A percentile compares a stretch with the other conserved stretches of the same genome.
phyloP scores from a whole-genome alignment of 1,140 invertebrate species.

The Dysdera silvatica region DNA sequence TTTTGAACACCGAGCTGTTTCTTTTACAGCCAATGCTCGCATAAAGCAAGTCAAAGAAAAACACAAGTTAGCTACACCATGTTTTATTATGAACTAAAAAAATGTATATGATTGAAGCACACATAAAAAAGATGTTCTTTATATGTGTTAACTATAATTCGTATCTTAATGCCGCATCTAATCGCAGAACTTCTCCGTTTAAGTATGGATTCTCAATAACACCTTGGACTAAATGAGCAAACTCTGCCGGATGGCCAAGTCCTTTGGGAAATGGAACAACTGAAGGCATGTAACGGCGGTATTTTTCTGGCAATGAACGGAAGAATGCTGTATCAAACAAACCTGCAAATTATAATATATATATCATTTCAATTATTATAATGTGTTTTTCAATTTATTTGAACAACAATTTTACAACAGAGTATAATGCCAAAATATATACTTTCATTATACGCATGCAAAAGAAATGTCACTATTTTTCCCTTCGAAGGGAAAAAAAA shows the following conservation, averaged over 20 bases:
- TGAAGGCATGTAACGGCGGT: conserved; percentile 33
- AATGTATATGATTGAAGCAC: no score
- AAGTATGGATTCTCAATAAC: conserved; percentile 85
- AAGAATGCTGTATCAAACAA: conserved; percentile 49
- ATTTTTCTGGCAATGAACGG: conserved; percentile 45
- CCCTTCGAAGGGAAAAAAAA: no score
- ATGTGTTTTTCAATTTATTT: background rate
- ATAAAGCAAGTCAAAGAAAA: no score
- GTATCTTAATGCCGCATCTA: conserved; percentile 65
- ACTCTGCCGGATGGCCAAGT: background rate
- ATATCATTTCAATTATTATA: no score
- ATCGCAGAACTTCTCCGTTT: conserved; percentile 85
- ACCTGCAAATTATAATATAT: conserved; percentile 40
- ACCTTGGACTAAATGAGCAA: background rate
- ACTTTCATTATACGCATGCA: background rate
- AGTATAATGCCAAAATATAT: background rate
- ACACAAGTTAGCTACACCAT: no score
- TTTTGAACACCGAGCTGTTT: no score
- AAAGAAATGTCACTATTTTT: no score
- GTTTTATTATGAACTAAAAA: no score
- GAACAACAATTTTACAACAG: background rate
- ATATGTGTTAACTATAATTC: background rate
- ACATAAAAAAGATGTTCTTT: background rate
- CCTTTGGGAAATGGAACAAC: conserved; percentile 36
- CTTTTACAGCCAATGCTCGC: no score